Evolutionary conservation across 2,113 vertebrate genomes (phyloP).

Genomic region (Lagenorhynchus albirostris): DNA sequence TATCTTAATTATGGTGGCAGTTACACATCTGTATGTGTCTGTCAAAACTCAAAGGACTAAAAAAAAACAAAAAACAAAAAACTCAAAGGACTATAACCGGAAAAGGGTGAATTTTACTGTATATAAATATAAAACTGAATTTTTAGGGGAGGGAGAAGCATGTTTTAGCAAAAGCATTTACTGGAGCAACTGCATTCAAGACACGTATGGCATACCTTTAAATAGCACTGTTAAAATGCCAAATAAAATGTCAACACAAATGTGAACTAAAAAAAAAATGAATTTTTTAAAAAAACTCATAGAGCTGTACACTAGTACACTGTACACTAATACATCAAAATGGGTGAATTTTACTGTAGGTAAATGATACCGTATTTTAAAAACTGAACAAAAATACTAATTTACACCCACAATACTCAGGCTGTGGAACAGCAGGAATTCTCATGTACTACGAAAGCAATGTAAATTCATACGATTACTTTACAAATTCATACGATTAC

Average conservation of each 20-base stretch:
- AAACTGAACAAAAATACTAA: neutral
- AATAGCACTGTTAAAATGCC: constrained; percentile 78
- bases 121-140: neutral
- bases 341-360: neutral
- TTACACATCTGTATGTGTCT: neutral
- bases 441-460: neutral
- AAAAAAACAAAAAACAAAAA: neutral
- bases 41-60: constrained; percentile 13
- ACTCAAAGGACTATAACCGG: neutral
- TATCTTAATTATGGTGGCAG: neutral
- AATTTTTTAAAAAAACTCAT: neutral
- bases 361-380: constrained; percentile 4
- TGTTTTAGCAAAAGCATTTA: constrained; percentile 60
- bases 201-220: constrained; percentile 62
- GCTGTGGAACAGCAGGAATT: neutral
- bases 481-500: neutral
- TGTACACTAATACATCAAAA: neutral
- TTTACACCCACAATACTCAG: neutral
- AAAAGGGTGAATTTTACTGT: neutral
- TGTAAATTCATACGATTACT: neutral
- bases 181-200: constrained; percentile 60
- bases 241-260: constrained; percentile 80
- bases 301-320: neutral
- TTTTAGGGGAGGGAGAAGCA: neutral
- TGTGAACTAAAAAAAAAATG: neutral